phyloP scores from a whole-genome alignment of 2,888 invertebrate species.

The Crematogaster levior region DNA sequence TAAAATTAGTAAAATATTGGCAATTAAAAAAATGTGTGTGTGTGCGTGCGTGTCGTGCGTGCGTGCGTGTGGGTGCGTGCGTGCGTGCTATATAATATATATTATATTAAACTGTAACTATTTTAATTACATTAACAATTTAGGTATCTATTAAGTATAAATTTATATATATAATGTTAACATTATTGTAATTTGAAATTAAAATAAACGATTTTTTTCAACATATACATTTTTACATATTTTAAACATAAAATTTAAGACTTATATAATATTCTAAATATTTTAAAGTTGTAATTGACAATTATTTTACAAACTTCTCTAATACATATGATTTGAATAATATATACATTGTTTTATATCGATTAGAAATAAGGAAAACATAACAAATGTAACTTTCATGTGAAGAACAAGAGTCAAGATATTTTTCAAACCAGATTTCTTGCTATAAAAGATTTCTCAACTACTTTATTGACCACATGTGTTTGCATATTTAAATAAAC shows the following conservation, averaged over 20 bases:
- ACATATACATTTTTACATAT: neutral
- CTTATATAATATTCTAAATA: neutral
- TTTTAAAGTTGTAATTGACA: neutral
- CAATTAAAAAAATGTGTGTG: too few relatives aligned
- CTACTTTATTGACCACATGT: conserved; percentile 12
- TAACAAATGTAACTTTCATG: neutral
- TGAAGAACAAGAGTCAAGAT: neutral
- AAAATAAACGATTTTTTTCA: neutral
- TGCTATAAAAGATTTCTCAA: neutral
- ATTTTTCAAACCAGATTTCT: neutral
- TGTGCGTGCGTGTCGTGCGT: too few relatives aligned
- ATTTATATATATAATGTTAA: neutral
- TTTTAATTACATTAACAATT: neutral
- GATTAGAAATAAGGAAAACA: neutral
- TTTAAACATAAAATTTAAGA: neutral
- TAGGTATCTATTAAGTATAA: neutral
- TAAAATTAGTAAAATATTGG: neutral
- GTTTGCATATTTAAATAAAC: conserved; percentile 44
- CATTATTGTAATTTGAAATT: neutral
- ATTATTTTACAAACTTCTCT: neutral
- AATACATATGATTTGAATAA: neutral
- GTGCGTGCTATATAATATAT: too few relatives aligned
- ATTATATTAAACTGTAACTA: neutral
- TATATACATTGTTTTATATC: neutral
- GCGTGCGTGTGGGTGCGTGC: too few relatives aligned